Evolutionary conservation across 2,113 vertebrate genomes (phyloP), one percentile per base, ranked within the genome.

Genomic region (Okapia johnstoni): DNA sequence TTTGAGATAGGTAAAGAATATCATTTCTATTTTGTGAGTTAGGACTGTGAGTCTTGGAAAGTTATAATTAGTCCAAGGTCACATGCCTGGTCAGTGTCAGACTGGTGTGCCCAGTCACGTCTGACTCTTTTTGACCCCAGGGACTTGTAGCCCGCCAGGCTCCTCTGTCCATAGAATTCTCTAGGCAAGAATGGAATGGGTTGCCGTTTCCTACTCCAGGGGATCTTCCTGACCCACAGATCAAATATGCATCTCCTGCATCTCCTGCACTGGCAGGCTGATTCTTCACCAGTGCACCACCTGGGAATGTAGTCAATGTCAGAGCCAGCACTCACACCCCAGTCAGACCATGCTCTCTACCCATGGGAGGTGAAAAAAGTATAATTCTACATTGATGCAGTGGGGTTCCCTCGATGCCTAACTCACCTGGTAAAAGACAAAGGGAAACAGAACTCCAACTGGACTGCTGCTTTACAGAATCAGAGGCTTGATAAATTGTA

Each of bases 201-300:
- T 76, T 26, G 11, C 23, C 36, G 3, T 76, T 76, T 76, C 70
- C 70, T 76, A 14, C 23, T 43, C 40, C 40, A 43, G 23, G 70
- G 21, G 23, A 76, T 43, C 36, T 76, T 76, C 12, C 23, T 1
- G 0, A 15, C 70, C 36, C 40, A 73, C 0, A 5, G n/a, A 40
- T 73, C 66, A 76, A 76, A 25, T 15, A 13, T 43, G 23, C 13
- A 6, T 43, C 70, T 43, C 40, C 40, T 43, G 23, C 12, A 14
- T 76, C 40, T 43, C 12, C 66, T 40, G 9, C 66, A 70, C 66
- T 36, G 17, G n/a, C 70, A 14, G 12, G 23, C 40, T 14, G 40
- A 43, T 43, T 26, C 70, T 73, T 73, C 11, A 73, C 70, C 12
- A 23, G 11, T 40, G 21, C 11, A 13, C 70, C 70, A 73, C 36